Base-by-base conservation (phyloP, 2,797 vertebrate species). In the Channa striata region DNA sequence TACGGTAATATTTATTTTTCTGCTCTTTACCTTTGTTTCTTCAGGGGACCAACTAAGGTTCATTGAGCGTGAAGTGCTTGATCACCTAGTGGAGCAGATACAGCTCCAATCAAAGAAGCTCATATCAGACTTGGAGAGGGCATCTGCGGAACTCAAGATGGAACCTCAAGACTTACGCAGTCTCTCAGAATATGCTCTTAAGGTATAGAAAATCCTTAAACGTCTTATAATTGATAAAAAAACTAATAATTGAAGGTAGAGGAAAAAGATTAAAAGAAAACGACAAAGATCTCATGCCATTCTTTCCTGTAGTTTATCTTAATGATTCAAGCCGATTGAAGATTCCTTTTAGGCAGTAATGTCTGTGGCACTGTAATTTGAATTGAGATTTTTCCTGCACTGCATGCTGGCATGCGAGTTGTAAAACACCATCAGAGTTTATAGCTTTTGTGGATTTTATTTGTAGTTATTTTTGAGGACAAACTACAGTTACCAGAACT, bases 161-260 rank as follows among this genome's bases (percentile, higher is more conserved):
- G 86, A 94, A 46, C 91, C 80, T 1, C 61, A 66, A 0, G 91
- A 93, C 58, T 71, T 95, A 50, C 67, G 83, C 0, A 50, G 87
- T 21, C 90, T 95, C 21, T 89, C 93, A 36, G 77, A 68, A 61
- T 96, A 94, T 54, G 88, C 91, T 25, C 69, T 88, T 33, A 86
- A 76, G 95, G 96, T 97, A 91, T 8, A 74, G n/a, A 59, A 19
- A 61, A 6, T 14, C 7, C 54, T 36, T 33, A 19, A 46, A 59
- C 10, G 30, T 49, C 2, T 37, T 30, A 11, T 43, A n/a, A 34
- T 30, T 34, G 2, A 9, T 11, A 69, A 44, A 34, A 30, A 47
- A 46, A 14, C 1, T 43, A 20, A 61, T 44, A 49, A 39, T 8
- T 20, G 5, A 13, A 25, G 21, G 25, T 4, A 30, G 25, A 30